These are phyloP conservation scores for Phrynosoma platyrhinos DNA, from an alignment of 2,113 vertebrate species.

Conservation along the genomic window DNA sequence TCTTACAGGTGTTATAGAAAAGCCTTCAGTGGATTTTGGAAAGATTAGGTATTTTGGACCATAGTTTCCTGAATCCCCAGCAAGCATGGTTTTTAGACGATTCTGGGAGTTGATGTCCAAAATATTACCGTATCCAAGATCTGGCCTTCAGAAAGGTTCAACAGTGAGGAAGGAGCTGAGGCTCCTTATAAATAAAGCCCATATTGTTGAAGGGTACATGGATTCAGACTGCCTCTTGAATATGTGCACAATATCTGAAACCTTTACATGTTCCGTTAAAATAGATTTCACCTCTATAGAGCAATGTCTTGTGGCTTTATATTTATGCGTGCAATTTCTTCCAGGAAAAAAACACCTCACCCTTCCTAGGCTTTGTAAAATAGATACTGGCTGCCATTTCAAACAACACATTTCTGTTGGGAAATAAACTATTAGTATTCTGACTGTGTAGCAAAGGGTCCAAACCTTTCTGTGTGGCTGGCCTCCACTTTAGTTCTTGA, in stretches of 20 bases:
- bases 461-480: neutral
- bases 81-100: no score
- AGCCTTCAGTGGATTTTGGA: no score
- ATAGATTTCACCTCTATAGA: rapidly evolving
- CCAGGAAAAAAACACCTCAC: neutral
- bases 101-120: no score
- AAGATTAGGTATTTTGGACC: no score
- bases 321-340: neutral
- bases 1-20: no score
- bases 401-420: neutral
- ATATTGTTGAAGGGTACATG: neutral
- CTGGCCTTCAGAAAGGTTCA: no score
- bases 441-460: neutral
- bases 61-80: no score
- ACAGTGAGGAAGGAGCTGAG: no score
- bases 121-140: no score
- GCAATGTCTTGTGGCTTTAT: neutral
- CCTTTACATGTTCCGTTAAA: neutral
- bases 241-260: neutral
- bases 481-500: neutral
- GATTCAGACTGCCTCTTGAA: neutral
- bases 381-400: neutral
- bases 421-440: rapidly evolving
- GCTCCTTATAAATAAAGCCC: no score
- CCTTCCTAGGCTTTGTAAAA: neutral